Evolutionary conservation across 2,113 vertebrate species (phyloP), one percentile per base, ranked within the genome.

Genomic region (Podarcis cretensis): DNA sequence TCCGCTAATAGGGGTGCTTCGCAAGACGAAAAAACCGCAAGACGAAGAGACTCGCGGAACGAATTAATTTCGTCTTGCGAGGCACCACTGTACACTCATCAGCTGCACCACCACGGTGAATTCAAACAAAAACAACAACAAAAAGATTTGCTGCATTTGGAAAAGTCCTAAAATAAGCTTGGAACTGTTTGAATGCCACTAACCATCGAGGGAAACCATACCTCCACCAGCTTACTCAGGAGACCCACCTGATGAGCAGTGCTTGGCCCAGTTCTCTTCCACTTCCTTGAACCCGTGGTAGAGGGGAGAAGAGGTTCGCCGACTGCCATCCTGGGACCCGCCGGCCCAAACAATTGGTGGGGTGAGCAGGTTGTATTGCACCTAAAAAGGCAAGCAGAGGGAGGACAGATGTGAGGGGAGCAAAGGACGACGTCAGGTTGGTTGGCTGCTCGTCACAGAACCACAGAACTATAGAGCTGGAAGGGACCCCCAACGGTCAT

Each of bases 211-310:
- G 40, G 43, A 27, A 3, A 27, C 30, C 66, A 35, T 4, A 48
- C 71, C 35, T 4, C 78, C 23, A 21, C 57, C 37, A 25, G 40
- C 74, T 81, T 76, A 13, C 30, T 32, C 0, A 0, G 0, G 43
- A 48, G 43, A 35, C 77, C 95, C 95, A 98, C 98, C 98, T 96
- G 98, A 92, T 73, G 98, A 97, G 94, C 98, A 98, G 93, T 99
- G 98, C 94, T 99, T 99, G 74, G 97, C 96, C 99, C 99, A 99
- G 96, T 99, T 99, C 92, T 99, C 99, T 95, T 99, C 99, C 89
- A 99, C 99, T 95, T 99, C 99, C 94, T 98, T 99, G 94, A 99
- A 99, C 4, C 98, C 98, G 63, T 99, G 98, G 96, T 99, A 99
- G 76, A 99, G 97, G 0, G 98, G 99, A 10, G 96, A 89, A 32